Base-by-base conservation (phyloP, 2,888 invertebrate species). In the Stictocephala bisonia region DNA sequence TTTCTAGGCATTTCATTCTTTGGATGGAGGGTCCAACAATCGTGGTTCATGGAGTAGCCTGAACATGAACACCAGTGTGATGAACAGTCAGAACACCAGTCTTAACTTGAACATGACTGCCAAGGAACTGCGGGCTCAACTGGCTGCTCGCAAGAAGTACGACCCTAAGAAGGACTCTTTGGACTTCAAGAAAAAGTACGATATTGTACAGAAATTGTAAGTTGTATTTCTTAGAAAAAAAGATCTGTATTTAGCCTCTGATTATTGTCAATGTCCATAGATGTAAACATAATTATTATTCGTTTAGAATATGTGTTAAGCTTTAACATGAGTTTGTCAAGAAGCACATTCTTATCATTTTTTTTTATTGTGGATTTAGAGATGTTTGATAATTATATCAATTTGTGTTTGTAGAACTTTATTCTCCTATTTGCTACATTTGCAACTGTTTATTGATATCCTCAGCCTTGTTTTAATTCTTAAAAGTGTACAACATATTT, bases 201-300 rank as follows among this genome's bases (percentile, higher is more conserved):
- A 96, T 84, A 96, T 96, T 83, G 93, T 96, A 79, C 95, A 96
- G 85, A 95, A 96, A 87, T 90, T 96, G 84, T 96, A 90, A 87
- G 56, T 11, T 4, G 56, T 24, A 29, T 6, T 6, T n/a, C 53
- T n/a, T n/a, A n/a, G n/a, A n/a, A n/a, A n/a, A n/a, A n/a, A n/a
- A 53, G 31, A 56, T 56, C 56, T 56, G 56, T 4, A 4, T 15
- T 9, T 31, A 56, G 31, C 51, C n/a, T 2, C 48, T 22, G 51
- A 51, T 24, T 51, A 51, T 51, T 51, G 27, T 51, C 51, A 24
- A 13, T 51, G 51, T 51, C 27, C 24, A 51, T 51, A 51, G 51
- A 26, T 51, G 48, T 48, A 48, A 48, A 51, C 51, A 51, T 50
- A 6, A 51, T 22, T n/a, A n/a, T n/a, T n/a, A n/a, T n/a, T n/a